Conservation (phyloP, 1,140 invertebrate genomes). For the Acromyrmex heyeri region DNA sequence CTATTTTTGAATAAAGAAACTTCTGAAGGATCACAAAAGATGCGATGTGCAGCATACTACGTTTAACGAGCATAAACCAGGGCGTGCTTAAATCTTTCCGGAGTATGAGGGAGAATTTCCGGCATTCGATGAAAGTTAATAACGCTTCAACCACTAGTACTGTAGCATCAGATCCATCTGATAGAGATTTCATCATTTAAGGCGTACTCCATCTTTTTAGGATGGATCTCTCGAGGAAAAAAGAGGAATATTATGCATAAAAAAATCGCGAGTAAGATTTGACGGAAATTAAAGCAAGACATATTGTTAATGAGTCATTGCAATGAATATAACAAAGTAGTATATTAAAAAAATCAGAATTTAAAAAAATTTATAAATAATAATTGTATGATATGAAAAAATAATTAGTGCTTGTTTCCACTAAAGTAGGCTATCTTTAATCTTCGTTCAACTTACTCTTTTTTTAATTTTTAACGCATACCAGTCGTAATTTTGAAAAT, state of each 20-base stretch:
- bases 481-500: no score
- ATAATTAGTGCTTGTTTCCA: no score
- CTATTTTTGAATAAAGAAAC: slow-evolving; percentile 53
- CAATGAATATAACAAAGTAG: no score
- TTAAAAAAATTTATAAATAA: no score
- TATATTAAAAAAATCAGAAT: no score
- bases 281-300: background rate
- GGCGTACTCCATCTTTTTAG: slow-evolving; percentile 15
- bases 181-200: slow-evolving; percentile 46
- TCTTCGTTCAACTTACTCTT: no score
- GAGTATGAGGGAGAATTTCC: slow-evolving; percentile 50
- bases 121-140: slow-evolving; percentile 63
- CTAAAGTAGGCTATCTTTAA: no score
- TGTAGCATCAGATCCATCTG: slow-evolving; percentile 22
- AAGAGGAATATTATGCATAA: background rate
- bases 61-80: slow-evolving; percentile 52
- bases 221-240: background rate
- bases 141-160: slow-evolving; percentile 56
- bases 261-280: background rate
- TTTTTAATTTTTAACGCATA: no score
- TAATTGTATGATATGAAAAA: no score
- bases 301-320: background rate
- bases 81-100: slow-evolving; percentile 42
- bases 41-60: slow-evolving; percentile 26
- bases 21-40: slow-evolving; percentile 31